A percentile compares a stretch with the other conserved stretches of the same genome.
Conservation (phyloP, 2,113 vertebrate species). For the Misgurnus mizolepis region DNA sequence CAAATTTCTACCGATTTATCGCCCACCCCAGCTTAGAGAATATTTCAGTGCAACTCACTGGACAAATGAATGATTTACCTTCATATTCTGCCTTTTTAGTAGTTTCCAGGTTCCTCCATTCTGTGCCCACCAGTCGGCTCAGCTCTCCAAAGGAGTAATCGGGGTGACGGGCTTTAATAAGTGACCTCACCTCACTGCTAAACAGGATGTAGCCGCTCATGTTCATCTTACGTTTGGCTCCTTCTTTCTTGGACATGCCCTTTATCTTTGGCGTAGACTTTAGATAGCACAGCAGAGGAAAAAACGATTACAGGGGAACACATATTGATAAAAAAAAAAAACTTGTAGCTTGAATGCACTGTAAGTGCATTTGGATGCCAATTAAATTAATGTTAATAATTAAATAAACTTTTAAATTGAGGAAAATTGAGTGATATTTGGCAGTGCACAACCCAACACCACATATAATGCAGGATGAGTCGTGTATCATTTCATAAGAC, state of each 20-base stretch:
- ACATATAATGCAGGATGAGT: too few relatives aligned
- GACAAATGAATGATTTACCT: conserved; percentile 74
- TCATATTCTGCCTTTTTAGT: conserved; percentile 97
- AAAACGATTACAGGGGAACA: not conserved
- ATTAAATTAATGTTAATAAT: too few relatives aligned
- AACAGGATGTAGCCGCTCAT: conserved; percentile 99
- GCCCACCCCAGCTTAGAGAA: not conserved
- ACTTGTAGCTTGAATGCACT: too few relatives aligned
- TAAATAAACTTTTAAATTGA: too few relatives aligned
- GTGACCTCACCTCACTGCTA: conserved; percentile 98
- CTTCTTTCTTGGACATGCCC: conserved; percentile 93
- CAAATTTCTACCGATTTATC: too few relatives aligned
- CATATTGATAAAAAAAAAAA: too few relatives aligned
- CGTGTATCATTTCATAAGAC: too few relatives aligned
- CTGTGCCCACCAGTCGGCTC: conserved; percentile 96
- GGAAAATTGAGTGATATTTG: too few relatives aligned
- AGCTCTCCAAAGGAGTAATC: conserved; percentile 98
- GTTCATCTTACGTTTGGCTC: conserved; percentile 98
- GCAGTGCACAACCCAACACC: too few relatives aligned
- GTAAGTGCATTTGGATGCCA: too few relatives aligned
- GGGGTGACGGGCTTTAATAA: conserved; percentile 96
- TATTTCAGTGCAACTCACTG: not conserved
- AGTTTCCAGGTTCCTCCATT: conserved; percentile 96
- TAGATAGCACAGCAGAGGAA: not conserved
- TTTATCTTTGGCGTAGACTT: conserved; percentile 95